Conservation (phyloP, 2,888 invertebrate species). For the Brenthis hecate region DNA sequence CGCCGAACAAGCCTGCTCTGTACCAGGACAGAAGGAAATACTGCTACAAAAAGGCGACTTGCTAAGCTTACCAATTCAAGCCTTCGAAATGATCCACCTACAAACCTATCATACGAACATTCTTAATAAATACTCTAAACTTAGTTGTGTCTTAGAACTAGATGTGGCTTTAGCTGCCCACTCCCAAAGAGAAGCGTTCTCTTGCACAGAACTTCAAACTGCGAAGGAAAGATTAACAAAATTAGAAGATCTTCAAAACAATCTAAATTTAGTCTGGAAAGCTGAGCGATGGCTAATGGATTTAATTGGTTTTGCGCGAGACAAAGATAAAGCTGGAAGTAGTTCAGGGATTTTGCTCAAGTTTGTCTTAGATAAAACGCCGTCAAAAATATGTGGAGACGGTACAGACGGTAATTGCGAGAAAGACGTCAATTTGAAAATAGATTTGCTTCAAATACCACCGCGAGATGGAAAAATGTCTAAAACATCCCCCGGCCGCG, state of each 20-base stretch:
- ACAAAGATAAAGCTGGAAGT: constrained; percentile 78
- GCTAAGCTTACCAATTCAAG: constrained; percentile 95
- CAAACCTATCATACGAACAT: constrained; percentile 96
- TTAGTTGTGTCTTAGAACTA: constrained; percentile 96
- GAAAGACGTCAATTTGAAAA: constrained; percentile 67
- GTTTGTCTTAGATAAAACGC: constrained; percentile 66
- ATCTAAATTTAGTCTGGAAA: constrained; percentile 95
- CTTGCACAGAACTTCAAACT: constrained; percentile 91
- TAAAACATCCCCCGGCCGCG: constrained; percentile 89
- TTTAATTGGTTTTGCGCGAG: constrained; percentile 95
- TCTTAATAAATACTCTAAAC: constrained; percentile 93
- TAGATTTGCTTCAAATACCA: constrained; percentile 84
- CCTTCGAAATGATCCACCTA: constrained; percentile 96
- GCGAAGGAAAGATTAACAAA: constrained; percentile 93
- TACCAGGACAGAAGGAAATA: constrained; percentile 92
- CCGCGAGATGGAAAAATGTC: constrained; percentile 88
- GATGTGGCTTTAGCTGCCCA: constrained; percentile 96
- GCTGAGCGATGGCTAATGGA: constrained; percentile 98
- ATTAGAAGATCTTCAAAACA: constrained; percentile 92
- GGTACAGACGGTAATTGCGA: constrained; percentile 71
- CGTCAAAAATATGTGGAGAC: constrained; percentile 54
- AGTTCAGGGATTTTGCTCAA: constrained; percentile 78
- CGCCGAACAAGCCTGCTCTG: constrained; percentile 95
- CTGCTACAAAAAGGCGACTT: constrained; percentile 92
- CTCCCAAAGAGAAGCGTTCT: constrained; percentile 96